Conservation (phyloP, 2,888 invertebrate genomes). For the Philhelius pedissequus region DNA sequence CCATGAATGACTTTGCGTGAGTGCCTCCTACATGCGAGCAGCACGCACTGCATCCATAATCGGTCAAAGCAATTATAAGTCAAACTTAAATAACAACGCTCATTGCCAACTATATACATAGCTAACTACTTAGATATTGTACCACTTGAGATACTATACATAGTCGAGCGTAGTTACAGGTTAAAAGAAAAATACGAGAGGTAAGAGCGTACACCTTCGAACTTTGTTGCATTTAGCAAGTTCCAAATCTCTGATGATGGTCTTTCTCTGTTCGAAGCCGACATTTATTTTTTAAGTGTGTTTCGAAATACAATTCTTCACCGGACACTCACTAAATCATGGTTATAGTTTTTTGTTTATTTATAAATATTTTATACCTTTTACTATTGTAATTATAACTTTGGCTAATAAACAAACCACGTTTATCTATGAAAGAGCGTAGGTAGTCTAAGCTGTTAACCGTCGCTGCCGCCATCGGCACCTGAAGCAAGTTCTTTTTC, state of each 20-base stretch:
- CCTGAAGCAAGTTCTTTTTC: slow-evolving; percentile 33
- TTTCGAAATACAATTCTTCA: slow-evolving; percentile 64
- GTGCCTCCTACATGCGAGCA: slow-evolving; percentile 49
- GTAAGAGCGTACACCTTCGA: slow-evolving; percentile 44
- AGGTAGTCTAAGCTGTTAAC: slow-evolving; percentile 36
- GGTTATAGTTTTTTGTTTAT: not conserved
- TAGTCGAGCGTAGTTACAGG: not conserved
- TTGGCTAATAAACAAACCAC: slow-evolving; percentile 29
- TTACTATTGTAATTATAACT: slow-evolving; percentile 55
- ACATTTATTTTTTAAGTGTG: not conserved
- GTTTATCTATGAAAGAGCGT: slow-evolving; percentile 36
- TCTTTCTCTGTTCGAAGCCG: not conserved
- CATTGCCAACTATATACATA: slow-evolving; percentile 25
- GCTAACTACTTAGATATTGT: too few species aligned
- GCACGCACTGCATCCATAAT: slow-evolving; percentile 51
- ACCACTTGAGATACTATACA: not conserved
- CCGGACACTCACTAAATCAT: slow-evolving; percentile 63
- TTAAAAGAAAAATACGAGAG: not conserved
- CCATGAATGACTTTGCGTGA: slow-evolving; percentile 21
- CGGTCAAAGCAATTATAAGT: slow-evolving; percentile 60
- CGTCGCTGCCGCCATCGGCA: slow-evolving; percentile 57
- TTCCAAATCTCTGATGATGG: not conserved
- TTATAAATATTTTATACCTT: not conserved
- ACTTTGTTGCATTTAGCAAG: slow-evolving; percentile 49
- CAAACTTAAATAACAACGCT: slow-evolving; percentile 33